phyloP scores from a whole-genome alignment of 2,113 vertebrate species.

The Phylloscopus trochiloides region DNA sequence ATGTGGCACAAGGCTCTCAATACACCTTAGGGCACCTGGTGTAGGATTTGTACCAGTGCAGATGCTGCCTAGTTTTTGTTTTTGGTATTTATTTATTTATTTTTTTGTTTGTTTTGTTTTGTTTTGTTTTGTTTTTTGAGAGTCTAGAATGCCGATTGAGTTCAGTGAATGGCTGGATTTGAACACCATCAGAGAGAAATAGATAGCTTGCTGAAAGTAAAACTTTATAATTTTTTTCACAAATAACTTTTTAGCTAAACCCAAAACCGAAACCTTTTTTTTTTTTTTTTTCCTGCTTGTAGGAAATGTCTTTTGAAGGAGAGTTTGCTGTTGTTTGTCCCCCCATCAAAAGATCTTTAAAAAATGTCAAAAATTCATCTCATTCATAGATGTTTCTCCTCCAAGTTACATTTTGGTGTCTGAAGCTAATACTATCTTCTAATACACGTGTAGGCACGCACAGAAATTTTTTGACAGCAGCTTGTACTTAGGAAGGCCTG shows the following conservation, averaged over 20 bases:
- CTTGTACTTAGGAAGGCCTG: not conserved
- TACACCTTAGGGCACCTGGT: rapidly evolving
- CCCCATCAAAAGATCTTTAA: not conserved
- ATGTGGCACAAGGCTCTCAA: not conserved
- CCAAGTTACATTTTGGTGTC: not conserved
- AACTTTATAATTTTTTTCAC: not conserved
- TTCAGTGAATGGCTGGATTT: not conserved
- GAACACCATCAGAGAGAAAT: not conserved
- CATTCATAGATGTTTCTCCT: not conserved
- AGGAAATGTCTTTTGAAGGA: not conserved
- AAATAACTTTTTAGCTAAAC: not conserved
- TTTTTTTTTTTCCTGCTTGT: not conserved
- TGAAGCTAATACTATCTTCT: not conserved
- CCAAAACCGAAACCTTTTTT: rapidly evolving
- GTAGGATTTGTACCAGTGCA: not conserved
- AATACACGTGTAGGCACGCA: rapidly evolving
- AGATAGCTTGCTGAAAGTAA: not conserved
- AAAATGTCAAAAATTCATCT: not conserved
- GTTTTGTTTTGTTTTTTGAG: not conserved
- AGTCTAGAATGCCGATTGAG: not conserved
- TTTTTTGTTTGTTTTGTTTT: not conserved
- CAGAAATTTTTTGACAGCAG: not conserved
- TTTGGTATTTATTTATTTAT: not conserved
- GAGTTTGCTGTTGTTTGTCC: not conserved
- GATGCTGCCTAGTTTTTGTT: not conserved